Conservation (phyloP, 2,797 vertebrate genomes). For the Pachyuromys duprasi region DNA sequence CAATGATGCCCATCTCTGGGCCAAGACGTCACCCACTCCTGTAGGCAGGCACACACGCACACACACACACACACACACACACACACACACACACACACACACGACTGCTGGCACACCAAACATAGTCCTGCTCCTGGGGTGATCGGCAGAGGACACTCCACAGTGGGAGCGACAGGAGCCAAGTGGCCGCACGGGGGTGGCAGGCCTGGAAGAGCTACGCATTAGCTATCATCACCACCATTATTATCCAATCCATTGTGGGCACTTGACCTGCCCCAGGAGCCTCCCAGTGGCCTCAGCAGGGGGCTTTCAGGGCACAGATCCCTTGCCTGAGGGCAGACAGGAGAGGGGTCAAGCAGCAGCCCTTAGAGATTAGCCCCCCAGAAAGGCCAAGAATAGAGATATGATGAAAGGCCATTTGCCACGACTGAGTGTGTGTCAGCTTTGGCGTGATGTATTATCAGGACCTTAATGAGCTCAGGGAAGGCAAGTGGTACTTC, state of each 20-base stretch:
- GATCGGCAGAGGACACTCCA: neutral
- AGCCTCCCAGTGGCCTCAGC: slow-evolving; percentile 44
- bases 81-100: rapidly evolving
- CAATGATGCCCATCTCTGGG: neutral
- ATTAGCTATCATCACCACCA: slow-evolving; percentile 41
- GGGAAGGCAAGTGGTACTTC: slow-evolving; percentile 52
- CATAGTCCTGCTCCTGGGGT: neutral
- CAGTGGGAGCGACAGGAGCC: neutral
- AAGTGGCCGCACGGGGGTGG: neutral
- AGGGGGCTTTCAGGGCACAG: slow-evolving; percentile 35
- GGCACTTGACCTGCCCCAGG: slow-evolving; percentile 68
- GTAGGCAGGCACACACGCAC: no score
- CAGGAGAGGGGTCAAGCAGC: slow-evolving; percentile 56
- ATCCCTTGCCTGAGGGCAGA: slow-evolving; percentile 3
- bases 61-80: neutral
- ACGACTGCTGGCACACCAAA: neutral
- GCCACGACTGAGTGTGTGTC: slow-evolving; percentile 69
- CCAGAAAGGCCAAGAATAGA: slow-evolving; percentile 12
- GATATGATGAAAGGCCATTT: slow-evolving; percentile 70
- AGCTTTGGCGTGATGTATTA: slow-evolving; percentile 74
- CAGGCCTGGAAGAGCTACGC: neutral
- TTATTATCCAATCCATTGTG: slow-evolving; percentile 73
- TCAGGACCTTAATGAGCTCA: slow-evolving; percentile 74
- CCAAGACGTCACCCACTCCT: neutral
- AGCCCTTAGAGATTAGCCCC: slow-evolving; percentile 61